Evolutionary conservation across 2,113 vertebrate species (phyloP).

Genomic region (Pollimyrus isidori): DNA sequence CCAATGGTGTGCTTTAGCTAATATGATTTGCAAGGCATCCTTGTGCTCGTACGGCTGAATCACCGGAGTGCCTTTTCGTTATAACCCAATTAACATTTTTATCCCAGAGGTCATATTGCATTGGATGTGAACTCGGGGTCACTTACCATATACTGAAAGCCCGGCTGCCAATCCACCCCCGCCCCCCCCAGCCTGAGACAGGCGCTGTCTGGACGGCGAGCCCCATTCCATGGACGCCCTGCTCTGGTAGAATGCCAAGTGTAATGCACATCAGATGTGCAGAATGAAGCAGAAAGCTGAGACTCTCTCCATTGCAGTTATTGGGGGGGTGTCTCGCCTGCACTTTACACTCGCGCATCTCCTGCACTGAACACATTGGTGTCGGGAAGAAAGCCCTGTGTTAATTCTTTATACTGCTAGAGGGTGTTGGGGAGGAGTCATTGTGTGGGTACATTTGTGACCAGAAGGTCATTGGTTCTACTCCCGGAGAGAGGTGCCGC

Average conservation of each 20-base stretch:
- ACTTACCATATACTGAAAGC: background rate
- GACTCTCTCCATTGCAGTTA: constrained; percentile 56
- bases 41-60: background rate
- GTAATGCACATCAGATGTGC: constrained; percentile 66
- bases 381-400: background rate
- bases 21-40: constrained; percentile 13
- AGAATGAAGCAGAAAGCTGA: constrained; percentile 52
- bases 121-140: constrained; percentile 1
- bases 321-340: constrained; percentile 54
- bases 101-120: constrained; percentile 4
- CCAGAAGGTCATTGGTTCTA: background rate
- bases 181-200: background rate
- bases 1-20: background rate
- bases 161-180: background rate
- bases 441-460: background rate
- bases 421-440: background rate
- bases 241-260: constrained; percentile 44
- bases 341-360: constrained; percentile 17
- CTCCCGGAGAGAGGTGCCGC: constrained; percentile 14
- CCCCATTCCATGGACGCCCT: constrained; percentile 32
- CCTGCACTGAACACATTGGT: background rate
- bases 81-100: constrained; percentile 1
- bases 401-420: background rate
- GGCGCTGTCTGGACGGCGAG: background rate
- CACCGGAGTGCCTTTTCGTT: background rate